Evolutionary conservation across 2,888 invertebrate species (phyloP).

Genomic region (Heteromyza rotundicornis): DNA sequence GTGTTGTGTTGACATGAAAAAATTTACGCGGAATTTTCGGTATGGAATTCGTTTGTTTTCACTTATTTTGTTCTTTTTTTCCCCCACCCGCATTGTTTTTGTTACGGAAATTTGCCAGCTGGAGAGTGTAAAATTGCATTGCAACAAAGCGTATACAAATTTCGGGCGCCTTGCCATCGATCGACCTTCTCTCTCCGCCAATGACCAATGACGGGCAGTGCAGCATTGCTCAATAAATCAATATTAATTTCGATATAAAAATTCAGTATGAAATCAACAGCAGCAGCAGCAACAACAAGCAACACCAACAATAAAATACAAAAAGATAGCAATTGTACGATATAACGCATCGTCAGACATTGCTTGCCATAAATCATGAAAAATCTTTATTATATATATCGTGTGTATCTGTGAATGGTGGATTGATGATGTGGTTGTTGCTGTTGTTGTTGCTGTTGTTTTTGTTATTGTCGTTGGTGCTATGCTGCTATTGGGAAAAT

Average conservation of each 20-base stretch:
- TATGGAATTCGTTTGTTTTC: not conserved
- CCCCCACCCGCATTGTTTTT: not conserved
- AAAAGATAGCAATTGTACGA: slow-evolving; percentile 12
- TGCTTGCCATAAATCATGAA: slow-evolving; percentile 20
- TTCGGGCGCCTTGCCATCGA: not conserved
- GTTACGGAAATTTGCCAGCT: not conserved
- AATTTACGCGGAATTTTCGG: not conserved
- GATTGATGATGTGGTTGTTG: slow-evolving; percentile 10
- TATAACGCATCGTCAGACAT: slow-evolving; percentile 19
- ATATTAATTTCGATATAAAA: slow-evolving; percentile 29
- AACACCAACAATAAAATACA: no score
- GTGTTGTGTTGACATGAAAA: not conserved
- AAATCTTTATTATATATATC: slow-evolving; percentile 16
- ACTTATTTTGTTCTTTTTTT: not conserved
- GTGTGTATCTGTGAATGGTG: slow-evolving; percentile 11
- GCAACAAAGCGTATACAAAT: not conserved
- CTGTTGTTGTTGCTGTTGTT: no score
- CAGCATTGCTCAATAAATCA: slow-evolving; percentile 27
- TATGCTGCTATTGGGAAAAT: not conserved
- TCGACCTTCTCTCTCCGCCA: no score
- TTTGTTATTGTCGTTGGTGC: no score
- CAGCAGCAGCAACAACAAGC: slow-evolving; percentile 18
- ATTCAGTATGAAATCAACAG: slow-evolving; percentile 20
- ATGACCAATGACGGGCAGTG: no score
- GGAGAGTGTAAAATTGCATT: not conserved